phyloP scores from a whole-genome alignment of 2,888 invertebrate genomes.

The Himalopsyche kuldschensis region DNA sequence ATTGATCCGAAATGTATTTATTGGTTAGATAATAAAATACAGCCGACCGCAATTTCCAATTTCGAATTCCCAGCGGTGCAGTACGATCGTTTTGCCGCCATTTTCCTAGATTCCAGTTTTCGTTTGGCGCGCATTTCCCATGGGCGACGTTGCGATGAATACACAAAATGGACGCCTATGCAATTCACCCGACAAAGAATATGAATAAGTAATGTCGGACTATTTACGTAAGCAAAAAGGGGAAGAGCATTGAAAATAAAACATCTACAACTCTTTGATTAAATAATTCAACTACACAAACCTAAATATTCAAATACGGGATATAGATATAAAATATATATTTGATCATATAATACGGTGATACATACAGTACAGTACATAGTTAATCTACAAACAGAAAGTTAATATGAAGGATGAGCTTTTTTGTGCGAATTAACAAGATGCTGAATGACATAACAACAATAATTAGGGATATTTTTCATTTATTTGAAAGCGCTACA shows the following conservation, averaged over 20 bases:
- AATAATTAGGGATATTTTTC: too few relatives aligned
- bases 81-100: constrained; percentile 19
- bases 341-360: too few relatives aligned
- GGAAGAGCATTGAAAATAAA: neutral
- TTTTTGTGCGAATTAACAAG: too few relatives aligned
- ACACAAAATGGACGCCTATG: constrained; percentile 21
- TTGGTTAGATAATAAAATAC: constrained; percentile 12
- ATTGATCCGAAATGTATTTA: constrained; percentile 15
- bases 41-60: constrained; percentile 10
- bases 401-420: too few relatives aligned
- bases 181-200: neutral
- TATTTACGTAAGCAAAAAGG: neutral
- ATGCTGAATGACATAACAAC: too few relatives aligned
- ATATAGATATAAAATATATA: too few relatives aligned
- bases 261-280: too few relatives aligned
- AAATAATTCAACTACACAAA: too few relatives aligned
- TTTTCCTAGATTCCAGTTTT: constrained; percentile 17
- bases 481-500: too few relatives aligned
- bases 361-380: too few relatives aligned
- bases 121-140: constrained; percentile 16
- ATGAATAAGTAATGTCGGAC: constrained; percentile 17
- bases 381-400: too few relatives aligned
- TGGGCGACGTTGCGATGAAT: neutral
- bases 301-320: too few relatives aligned
- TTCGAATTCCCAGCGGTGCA: constrained; percentile 3